A percentile compares a stretch with the other conserved stretches of the same genome.
Evolutionary conservation across 2,888 invertebrate species (phyloP).

Genomic region (Ceramica pisi): DNA sequence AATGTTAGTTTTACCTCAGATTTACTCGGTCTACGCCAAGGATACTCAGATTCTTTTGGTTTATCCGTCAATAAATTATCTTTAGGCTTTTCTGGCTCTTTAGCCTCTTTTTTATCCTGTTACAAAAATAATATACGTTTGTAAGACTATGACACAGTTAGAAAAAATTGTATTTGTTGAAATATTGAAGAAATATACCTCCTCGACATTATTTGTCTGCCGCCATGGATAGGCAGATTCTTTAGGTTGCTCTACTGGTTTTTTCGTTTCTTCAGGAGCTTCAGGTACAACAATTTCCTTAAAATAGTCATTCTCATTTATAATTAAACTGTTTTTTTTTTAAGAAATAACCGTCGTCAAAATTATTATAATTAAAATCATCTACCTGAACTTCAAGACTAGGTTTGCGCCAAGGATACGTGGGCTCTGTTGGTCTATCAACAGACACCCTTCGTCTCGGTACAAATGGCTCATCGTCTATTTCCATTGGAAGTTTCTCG

Average conservation of each 20-base stretch:
- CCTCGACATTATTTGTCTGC: constrained; percentile 54
- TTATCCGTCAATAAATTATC: constrained; percentile 48
- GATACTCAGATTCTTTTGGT: constrained; percentile 58
- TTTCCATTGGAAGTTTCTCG: constrained; percentile 38
- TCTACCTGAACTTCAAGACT: constrained; percentile 57
- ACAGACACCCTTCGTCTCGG: constrained; percentile 55
- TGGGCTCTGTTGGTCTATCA: constrained; percentile 62
- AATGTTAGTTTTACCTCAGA: constrained; percentile 66
- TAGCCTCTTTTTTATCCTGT: constrained; percentile 59
- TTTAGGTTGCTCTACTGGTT: constrained; percentile 45
- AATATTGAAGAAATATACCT: constrained; percentile 54
- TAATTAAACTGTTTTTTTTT: neutral
- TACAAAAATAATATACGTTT: constrained; percentile 6
- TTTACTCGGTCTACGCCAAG: constrained; percentile 67
- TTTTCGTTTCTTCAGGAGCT: constrained; percentile 35
- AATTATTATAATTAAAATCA: neutral
- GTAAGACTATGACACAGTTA: neutral
- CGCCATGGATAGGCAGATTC: constrained; percentile 55
- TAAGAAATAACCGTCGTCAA: neutral
- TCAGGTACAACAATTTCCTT: constrained; percentile 38
- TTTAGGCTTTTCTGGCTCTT: constrained; percentile 54
- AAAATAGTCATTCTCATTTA: constrained; percentile 24
- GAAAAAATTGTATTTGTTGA: neutral
- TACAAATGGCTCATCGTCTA: constrained; percentile 46
- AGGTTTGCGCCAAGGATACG: constrained; percentile 62